phyloP scores from a whole-genome alignment of 35 echinoderm and acorn worm species.

The Apostichopus californicus region DNA sequence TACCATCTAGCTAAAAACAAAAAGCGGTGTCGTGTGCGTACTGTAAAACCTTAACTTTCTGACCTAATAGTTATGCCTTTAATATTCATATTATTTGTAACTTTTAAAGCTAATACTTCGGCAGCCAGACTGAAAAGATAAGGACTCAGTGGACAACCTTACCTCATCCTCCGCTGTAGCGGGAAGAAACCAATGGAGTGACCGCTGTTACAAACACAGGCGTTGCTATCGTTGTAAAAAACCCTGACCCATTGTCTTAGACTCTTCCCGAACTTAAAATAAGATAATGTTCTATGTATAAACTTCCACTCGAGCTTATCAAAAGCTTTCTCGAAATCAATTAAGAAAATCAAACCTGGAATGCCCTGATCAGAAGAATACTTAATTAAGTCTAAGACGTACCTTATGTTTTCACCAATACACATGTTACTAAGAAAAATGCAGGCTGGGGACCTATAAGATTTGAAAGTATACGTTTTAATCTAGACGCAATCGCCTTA shows the following conservation, averaged over 20 bases:
- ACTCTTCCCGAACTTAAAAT: constrained; percentile 9
- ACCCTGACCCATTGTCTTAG: neutral
- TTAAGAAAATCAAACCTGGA: constrained; percentile 24
- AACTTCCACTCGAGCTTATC: constrained; percentile 29
- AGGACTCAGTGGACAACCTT: constrained; percentile 27
- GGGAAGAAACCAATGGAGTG: neutral
- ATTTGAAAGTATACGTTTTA: neutral
- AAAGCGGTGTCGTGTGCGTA: neutral
- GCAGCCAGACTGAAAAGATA: neutral
- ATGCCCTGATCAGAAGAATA: neutral
- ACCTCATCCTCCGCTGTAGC: neutral
- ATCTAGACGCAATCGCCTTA: neutral
- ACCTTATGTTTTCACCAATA: constrained; percentile 31
- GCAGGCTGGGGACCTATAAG: neutral
- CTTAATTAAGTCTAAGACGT: constrained; percentile 25
- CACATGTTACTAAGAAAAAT: neutral
- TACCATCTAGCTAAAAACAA: neutral
- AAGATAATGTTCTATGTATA: constrained; percentile 18
- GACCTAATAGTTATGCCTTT: neutral
- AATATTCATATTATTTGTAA: neutral
- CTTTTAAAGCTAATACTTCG: constrained; percentile 8
- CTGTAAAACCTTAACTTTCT: neutral
- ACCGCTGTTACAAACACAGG: constrained; percentile 43
- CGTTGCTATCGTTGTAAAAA: constrained; percentile 6
- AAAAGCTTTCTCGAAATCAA: constrained; percentile 42